These are phyloP conservation scores for Nymphalis polychloros DNA, from an alignment of 2,888 invertebrate species.

Conservation along the genomic window DNA sequence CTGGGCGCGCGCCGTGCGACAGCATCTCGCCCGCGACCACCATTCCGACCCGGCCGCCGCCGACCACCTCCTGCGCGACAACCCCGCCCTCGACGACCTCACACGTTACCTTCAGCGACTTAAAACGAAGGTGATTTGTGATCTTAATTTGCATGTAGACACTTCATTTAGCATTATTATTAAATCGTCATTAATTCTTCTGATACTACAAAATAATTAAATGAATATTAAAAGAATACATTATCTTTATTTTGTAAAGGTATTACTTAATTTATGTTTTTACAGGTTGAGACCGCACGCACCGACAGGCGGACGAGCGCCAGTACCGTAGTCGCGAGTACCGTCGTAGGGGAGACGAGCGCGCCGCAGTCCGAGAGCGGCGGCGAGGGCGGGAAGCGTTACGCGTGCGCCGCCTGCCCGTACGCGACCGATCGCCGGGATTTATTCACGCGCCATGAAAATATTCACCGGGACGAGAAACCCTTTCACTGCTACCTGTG, in stretches of 20 bases:
- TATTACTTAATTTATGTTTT: too few species aligned
- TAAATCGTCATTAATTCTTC: background rate
- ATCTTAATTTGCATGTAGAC: too few species aligned
- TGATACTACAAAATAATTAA: background rate
- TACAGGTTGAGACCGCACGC: conserved; percentile 69
- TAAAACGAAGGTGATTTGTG: conserved; percentile 80
- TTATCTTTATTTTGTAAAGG: background rate
- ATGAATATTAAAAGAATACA: background rate
- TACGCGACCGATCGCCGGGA: conserved; percentile 96
- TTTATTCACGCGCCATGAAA: conserved; percentile 94
- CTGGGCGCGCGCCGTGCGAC: conserved; percentile 88
- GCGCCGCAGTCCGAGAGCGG: conserved; percentile 42
- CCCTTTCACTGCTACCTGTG: conserved; percentile 97
- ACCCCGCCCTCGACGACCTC: conserved; percentile 88
- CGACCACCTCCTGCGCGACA: conserved; percentile 85
- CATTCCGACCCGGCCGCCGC: conserved; percentile 84
- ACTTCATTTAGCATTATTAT: too few species aligned
- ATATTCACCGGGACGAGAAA: conserved; percentile 96
- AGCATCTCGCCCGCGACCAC: conserved; percentile 88
- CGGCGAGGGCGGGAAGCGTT: conserved; percentile 82
- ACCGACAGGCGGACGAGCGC: conserved; percentile 53
- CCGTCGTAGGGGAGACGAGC: conserved; percentile 38
- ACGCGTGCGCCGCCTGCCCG: conserved; percentile 93
- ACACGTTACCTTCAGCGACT: conserved; percentile 86
- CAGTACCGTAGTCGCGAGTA: conserved; percentile 33